Base-by-base conservation (phyloP, 2,113 vertebrate species). In the Regulus satrapa region DNA sequence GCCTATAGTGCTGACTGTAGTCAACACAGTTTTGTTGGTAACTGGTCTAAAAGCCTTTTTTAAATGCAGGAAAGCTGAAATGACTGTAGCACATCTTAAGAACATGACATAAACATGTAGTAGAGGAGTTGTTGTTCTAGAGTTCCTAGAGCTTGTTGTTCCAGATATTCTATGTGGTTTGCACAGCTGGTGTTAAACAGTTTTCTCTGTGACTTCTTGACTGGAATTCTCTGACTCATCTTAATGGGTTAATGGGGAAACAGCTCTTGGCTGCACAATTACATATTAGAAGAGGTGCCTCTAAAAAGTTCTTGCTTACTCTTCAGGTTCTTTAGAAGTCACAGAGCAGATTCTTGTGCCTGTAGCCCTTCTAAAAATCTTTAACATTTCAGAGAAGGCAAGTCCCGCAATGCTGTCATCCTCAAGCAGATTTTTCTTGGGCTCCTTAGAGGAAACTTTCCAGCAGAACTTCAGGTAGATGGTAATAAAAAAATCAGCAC, bases 391-490 rank as follows among this genome's bases (percentile, higher is more conserved):
- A 93, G 66, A 89, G 85, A 48, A 89, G 32, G 36, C 54, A 58
- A 61, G 51, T 92, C 67, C 64, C 2, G 3, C 59, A 80, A 55
- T 93, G 67, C 31, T 9, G 4, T 82, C 59, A 71, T 92, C 63
- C 75, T 79, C 62, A 55, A 95, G 75, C 75, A 88, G 74, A 72
- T 95, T 91, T 95, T 91, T 96, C 45, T 89, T 72, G 64, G 61
- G 49, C 12, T 88, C 34, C 64, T 80, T 66, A 51, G 78, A 95
- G 94, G 78, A 96, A 94, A 90, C 54, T 81, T 93, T 94, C 67
- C 64, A 89, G 61, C 78, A 85, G 55, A 94, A 77, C 28, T 40
- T 61, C 73, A 91, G 85, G 74, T 84, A 54, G 74, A 77, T 67
- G 29, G 8, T 62, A 92, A 55, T 78, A 76, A 87, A 49, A 68